Percentiles rank a stretch among this genome's conserved stretches.
Conservation (phyloP, 2,113 vertebrate species). For the Puntigrus tetrazona region DNA sequence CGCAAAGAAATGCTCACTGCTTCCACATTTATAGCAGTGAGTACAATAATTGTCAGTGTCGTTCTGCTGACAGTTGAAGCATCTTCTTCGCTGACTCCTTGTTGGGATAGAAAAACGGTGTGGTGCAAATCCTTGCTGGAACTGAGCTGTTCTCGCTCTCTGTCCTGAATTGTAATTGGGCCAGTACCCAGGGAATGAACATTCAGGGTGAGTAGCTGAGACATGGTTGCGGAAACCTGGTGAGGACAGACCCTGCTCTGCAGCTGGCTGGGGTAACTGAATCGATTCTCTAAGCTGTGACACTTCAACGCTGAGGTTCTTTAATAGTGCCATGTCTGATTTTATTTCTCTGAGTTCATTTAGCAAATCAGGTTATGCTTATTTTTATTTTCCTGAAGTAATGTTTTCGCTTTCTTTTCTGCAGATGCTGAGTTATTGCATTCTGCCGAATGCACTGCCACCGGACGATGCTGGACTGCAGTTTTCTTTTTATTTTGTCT, state of each 20-base stretch:
- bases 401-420: background rate
- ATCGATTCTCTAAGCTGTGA: slow-evolving; percentile 23
- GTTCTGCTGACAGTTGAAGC: slow-evolving; percentile 47
- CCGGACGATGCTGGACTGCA: background rate
- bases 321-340: slow-evolving; percentile 10
- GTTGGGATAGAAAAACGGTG: background rate
- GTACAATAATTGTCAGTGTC: background rate
- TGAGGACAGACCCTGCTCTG: background rate
- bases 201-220: background rate
- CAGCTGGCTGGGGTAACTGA: background rate
- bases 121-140: slow-evolving; percentile 16
- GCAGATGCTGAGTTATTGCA: background rate
- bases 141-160: background rate
- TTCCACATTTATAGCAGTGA: slow-evolving; percentile 55
- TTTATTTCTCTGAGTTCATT: background rate
- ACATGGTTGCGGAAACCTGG: background rate
- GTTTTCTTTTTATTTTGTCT: background rate
- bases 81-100: background rate
- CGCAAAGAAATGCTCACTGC: slow-evolving; percentile 52
- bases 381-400: background rate
- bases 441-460: background rate
- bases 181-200: background rate
- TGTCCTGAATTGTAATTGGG: background rate
- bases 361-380: background rate
- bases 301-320: slow-evolving; percentile 13